These are phyloP conservation scores for Nemurella pictetii DNA, from an alignment of 2,888 invertebrate genomes.

Conservation along the genomic window DNA sequence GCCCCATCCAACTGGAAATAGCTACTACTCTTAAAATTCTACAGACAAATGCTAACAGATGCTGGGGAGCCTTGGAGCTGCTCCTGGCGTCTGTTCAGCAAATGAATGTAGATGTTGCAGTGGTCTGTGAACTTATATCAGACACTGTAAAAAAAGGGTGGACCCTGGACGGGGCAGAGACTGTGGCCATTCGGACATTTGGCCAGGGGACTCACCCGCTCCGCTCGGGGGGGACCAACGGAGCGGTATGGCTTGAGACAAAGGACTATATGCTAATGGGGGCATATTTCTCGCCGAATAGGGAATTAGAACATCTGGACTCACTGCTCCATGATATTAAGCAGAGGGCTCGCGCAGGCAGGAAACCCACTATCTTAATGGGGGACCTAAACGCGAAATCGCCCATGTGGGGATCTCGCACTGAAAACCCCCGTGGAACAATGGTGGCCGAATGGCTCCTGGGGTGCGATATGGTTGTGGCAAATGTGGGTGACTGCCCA, in stretches of 20 bases:
- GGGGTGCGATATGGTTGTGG: background rate
- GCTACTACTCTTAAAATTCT: background rate
- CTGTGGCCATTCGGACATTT: background rate
- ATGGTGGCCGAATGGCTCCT: background rate
- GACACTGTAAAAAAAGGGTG: background rate
- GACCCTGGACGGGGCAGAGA: background rate
- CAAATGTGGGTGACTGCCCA: background rate
- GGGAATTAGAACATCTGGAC: background rate
- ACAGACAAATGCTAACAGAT: background rate
- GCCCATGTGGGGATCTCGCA: background rate
- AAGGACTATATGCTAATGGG: background rate
- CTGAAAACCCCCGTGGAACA: background rate
- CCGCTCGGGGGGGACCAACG: background rate
- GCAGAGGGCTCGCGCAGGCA: background rate
- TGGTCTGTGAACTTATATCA: background rate
- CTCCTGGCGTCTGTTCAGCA: background rate
- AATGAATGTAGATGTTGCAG: background rate
- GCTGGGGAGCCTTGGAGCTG: background rate
- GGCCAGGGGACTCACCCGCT: background rate
- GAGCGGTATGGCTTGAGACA: background rate
- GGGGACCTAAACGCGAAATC: background rate
- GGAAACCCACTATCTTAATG: background rate
- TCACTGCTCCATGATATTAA: background rate
- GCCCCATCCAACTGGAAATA: background rate
- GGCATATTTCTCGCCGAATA: background rate